Evolutionary conservation across 2,113 vertebrate species (phyloP).

Genomic region (Albula glossodonta): DNA sequence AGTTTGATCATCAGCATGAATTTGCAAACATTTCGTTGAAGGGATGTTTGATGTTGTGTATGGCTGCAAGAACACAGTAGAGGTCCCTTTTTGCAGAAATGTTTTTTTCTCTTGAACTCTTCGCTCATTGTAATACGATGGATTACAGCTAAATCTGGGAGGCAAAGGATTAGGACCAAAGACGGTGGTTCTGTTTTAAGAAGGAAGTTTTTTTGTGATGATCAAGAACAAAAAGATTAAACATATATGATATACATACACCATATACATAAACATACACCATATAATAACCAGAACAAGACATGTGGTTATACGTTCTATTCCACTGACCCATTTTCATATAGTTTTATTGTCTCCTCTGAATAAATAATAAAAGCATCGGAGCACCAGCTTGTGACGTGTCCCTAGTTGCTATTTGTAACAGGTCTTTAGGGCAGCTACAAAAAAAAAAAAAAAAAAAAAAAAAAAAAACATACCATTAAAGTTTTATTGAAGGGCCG

Average conservation of each 20-base stretch:
- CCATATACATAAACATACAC: not conserved
- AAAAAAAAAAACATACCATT: conserved; percentile 51
- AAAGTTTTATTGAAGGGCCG: conserved; percentile 58
- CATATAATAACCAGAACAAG: conserved; percentile 23
- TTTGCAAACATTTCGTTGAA: not conserved
- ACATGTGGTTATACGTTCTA: conserved; percentile 9
- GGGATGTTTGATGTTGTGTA: not conserved
- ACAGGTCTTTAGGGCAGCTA: conserved; percentile 39
- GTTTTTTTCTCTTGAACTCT: conserved; percentile 7
- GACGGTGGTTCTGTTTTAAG: conserved; percentile 10
- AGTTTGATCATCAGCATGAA: not conserved
- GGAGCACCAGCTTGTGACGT: conserved; percentile 61
- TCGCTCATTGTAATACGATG: conserved; percentile 25
- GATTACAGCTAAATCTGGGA: conserved; percentile 28
- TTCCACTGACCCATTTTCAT: conserved; percentile 44
- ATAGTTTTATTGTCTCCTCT: conserved; percentile 54
- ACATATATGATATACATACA: too few relatives aligned
- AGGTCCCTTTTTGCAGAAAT: not conserved
- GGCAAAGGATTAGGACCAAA: conserved; percentile 33
- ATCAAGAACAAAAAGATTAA: too few relatives aligned
- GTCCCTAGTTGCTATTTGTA: conserved; percentile 42
- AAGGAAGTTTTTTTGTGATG: too few relatives aligned
- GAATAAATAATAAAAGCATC: conserved; percentile 61
- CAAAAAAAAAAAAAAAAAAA: conserved; percentile 48
- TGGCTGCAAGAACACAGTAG: not conserved